Conservation (phyloP, 2,888 invertebrate genomes). For the Itoplectis maculator region DNA sequence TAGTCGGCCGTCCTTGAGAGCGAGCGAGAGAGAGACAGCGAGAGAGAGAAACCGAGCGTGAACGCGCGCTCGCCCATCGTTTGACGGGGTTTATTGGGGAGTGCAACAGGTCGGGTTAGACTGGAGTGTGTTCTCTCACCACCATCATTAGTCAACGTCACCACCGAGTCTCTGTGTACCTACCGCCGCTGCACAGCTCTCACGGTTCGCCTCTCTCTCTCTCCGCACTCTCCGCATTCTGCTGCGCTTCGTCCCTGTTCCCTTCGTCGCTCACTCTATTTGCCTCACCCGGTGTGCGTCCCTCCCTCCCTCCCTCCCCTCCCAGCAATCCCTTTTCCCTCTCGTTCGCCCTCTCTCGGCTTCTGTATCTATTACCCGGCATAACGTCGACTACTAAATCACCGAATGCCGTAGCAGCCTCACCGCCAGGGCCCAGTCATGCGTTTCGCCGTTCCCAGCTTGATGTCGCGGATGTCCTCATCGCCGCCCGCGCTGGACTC, state of each 20-base stretch:
- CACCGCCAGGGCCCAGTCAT: slow-evolving; percentile 74
- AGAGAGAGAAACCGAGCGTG: slow-evolving; percentile 54
- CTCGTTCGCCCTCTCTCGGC: slow-evolving; percentile 68
- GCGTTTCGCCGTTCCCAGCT: slow-evolving; percentile 73
- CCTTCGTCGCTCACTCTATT: slow-evolving; percentile 64
- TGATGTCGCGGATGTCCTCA: slow-evolving; percentile 69
- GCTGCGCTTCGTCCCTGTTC: slow-evolving; percentile 63
- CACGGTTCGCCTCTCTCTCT: slow-evolving; percentile 58
- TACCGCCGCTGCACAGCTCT: slow-evolving; percentile 64
- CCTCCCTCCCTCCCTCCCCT: slow-evolving; percentile 62
- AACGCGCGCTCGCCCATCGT: slow-evolving; percentile 74
- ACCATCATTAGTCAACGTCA: slow-evolving; percentile 84
- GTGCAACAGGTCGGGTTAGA: slow-evolving; percentile 84
- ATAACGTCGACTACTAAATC: slow-evolving; percentile 79
- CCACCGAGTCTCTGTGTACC: slow-evolving; percentile 75
- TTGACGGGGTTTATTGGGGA: slow-evolving; percentile 83
- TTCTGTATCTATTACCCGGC: slow-evolving; percentile 79
- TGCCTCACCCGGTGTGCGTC: slow-evolving; percentile 61
- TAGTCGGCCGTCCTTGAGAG: slow-evolving; percentile 68
- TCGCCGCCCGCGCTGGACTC: background rate
- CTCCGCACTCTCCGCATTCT: slow-evolving; percentile 65
- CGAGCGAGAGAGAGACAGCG: background rate
- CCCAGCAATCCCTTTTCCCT: slow-evolving; percentile 64
- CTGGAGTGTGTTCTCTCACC: slow-evolving; percentile 84
- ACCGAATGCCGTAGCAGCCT: slow-evolving; percentile 69